A percentile compares a stretch with the other conserved stretches of the same genome.
These are phyloP conservation scores for Leucoraja erinaceus DNA, from an alignment of 2,113 vertebrate genomes.

Conservation along the genomic window DNA sequence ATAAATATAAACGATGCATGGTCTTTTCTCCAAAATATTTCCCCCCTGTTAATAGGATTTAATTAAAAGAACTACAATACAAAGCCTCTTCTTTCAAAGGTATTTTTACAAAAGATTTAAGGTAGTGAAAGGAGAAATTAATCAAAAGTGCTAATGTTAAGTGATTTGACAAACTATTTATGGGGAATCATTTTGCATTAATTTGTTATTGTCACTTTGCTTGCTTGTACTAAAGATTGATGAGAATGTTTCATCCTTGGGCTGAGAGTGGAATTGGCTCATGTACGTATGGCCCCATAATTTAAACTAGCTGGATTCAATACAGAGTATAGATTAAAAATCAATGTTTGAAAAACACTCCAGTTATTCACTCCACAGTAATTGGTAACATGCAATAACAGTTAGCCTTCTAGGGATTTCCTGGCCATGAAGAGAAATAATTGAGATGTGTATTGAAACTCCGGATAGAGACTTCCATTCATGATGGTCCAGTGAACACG, in stretches of 20 bases:
- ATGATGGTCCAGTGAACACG: not conserved
- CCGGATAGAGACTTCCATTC: not conserved
- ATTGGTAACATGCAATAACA: not conserved
- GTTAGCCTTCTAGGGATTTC: not conserved
- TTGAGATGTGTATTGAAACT: not conserved
- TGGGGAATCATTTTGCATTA: not conserved
- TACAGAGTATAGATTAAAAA: not conserved
- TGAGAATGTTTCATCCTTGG: not conserved
- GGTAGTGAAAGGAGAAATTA: not conserved
- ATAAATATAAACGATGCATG: not conserved
- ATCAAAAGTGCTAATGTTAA: not conserved
- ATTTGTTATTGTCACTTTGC: not conserved
- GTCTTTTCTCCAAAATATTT: not conserved
- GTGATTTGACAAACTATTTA: not conserved
- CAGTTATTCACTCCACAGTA: not conserved
- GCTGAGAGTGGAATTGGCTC: not conserved
- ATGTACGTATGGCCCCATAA: not conserved
- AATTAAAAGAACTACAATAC: not conserved
- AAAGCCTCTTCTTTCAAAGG: not conserved
- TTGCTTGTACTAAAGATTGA: not conserved
- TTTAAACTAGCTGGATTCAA: not conserved
- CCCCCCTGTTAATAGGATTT: not conserved
- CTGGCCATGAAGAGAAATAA: not conserved
- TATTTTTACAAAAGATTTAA: not conserved
- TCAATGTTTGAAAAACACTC: not conserved